Evolutionary conservation across 2,797 vertebrate species (phyloP).

Genomic region (Leptodactylus fallax): DNA sequence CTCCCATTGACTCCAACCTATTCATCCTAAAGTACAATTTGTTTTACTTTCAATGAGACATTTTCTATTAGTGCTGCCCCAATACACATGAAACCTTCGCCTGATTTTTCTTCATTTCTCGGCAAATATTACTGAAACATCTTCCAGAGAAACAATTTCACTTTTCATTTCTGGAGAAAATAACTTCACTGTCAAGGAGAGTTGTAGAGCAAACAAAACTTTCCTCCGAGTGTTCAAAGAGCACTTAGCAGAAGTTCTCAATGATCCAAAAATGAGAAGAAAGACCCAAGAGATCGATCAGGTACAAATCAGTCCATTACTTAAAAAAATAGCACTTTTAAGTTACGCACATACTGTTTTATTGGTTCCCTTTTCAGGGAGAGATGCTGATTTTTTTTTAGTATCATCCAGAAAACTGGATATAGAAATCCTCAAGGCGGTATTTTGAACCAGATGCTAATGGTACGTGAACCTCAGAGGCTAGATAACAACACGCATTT

Average conservation of each 20-base stretch:
- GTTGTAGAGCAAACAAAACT: constrained; percentile 55
- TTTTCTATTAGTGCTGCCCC: not conserved
- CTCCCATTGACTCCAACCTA: not conserved
- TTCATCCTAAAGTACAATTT: not conserved
- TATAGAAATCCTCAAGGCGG: constrained; percentile 58
- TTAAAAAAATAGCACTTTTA: constrained; percentile 62
- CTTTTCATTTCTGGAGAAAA: constrained; percentile 37
- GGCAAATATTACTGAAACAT: not conserved
- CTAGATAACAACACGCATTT: constrained; percentile 56
- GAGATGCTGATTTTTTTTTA: constrained; percentile 57
- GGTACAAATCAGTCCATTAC: constrained; percentile 61
- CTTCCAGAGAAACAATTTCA: constrained; percentile 5
- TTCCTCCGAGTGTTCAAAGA: constrained; percentile 34
- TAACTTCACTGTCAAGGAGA: constrained; percentile 58
- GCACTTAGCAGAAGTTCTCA: constrained; percentile 59
- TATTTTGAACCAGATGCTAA: constrained; percentile 63
- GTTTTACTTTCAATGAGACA: not conserved
- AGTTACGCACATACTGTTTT: constrained; percentile 61
- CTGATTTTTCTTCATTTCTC: constrained; percentile 21
- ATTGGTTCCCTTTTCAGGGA: constrained; percentile 54
- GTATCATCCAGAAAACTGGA: constrained; percentile 51
- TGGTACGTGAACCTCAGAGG: constrained; percentile 58
- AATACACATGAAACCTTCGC: not conserved
- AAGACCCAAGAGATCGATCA: constrained; percentile 57
- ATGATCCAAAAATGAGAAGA: constrained; percentile 56